Evolutionary conservation across 2,797 vertebrate species (phyloP), one percentile per base, ranked within the genome.

Genomic region (Perodicticus potto): DNA sequence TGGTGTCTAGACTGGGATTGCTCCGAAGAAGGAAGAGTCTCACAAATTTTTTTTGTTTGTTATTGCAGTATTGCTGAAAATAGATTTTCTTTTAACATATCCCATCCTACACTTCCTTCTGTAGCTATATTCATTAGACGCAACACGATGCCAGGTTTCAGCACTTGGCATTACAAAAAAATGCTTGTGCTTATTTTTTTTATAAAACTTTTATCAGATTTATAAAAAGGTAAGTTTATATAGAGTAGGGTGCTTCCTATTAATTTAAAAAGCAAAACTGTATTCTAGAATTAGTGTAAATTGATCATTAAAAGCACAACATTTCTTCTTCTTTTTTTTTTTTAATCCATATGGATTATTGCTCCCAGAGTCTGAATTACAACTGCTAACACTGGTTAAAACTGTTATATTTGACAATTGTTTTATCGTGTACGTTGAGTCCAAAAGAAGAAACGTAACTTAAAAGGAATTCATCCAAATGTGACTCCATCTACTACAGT

Each of bases 401-500:
- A 73, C 94, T 74, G 65, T 83, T 80, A 69, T 80, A 85, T 89
- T 69, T 94, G 91, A 94, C 0, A 0, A 63, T 76, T 89, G 45
- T 96, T 98, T 97, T 96, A 74, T 69, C 61, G 9, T 80, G 91
- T 69, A 16, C 77, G 91, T 55, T 86, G 76, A 95, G 74, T 73
- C 87, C 25, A 96, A 94, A 95, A 89, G 72, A 96, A 91, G 87
- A 97, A 97, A 98, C 86, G 96, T 5, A 92, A 63, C 59, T 90
- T 90, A 67, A 96, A 97, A 91, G 37, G 37, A 89, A 91, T 88
- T 94, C 83, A 65, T 84, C 73, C 63, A 94, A 89, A 96, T 34
- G 37, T 70, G 92, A 93, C 69, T 81, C 67, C 2, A 22, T 53
- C 17, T 22, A 16, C 3, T 53, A 53, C 49, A 17, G 49, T 16